A percentile compares a stretch with the other conserved stretches of the same genome.
Conservation (phyloP, 2,797 vertebrate genomes). For the Crocidura indochinensis region DNA sequence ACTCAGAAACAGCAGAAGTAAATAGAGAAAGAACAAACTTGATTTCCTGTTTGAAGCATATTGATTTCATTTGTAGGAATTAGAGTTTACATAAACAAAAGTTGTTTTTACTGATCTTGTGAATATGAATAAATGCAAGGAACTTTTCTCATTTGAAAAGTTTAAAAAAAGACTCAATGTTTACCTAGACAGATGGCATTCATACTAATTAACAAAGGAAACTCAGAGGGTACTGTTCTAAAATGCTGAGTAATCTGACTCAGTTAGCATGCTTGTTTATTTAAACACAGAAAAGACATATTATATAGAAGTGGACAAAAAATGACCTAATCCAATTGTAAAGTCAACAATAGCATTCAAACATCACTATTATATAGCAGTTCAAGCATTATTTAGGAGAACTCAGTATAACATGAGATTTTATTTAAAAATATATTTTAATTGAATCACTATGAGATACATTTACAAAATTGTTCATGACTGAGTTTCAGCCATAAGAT, state of each 20-base stretch:
- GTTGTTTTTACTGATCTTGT: slow-evolving; percentile 53
- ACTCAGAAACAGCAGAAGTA: slow-evolving; percentile 55
- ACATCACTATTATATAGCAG: neutral
- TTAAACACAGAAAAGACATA: neutral
- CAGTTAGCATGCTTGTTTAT: neutral
- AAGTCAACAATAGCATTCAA: neutral
- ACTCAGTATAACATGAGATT: neutral
- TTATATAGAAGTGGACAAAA: neutral
- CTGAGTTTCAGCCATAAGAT: no score
- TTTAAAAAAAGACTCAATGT: slow-evolving; percentile 48
- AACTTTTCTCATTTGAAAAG: slow-evolving; percentile 21
- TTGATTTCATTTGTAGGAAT: slow-evolving; percentile 67
- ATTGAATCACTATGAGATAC: no score
- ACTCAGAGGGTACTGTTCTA: slow-evolving; percentile 18
- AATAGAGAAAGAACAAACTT: slow-evolving; percentile 55
- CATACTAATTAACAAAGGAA: neutral
- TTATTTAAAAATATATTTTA: neutral
- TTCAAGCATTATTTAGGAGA: neutral
- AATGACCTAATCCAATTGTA: neutral
- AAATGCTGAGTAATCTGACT: neutral
- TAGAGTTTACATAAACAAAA: slow-evolving; percentile 65
- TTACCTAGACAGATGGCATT: slow-evolving; percentile 27
- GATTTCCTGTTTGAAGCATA: slow-evolving; percentile 61
- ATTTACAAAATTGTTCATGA: no score
- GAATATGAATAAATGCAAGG: slow-evolving; percentile 48